These are phyloP conservation scores for Gopherus flavomarginatus DNA, from an alignment of 2,113 vertebrate genomes.

Conservation along the genomic window DNA sequence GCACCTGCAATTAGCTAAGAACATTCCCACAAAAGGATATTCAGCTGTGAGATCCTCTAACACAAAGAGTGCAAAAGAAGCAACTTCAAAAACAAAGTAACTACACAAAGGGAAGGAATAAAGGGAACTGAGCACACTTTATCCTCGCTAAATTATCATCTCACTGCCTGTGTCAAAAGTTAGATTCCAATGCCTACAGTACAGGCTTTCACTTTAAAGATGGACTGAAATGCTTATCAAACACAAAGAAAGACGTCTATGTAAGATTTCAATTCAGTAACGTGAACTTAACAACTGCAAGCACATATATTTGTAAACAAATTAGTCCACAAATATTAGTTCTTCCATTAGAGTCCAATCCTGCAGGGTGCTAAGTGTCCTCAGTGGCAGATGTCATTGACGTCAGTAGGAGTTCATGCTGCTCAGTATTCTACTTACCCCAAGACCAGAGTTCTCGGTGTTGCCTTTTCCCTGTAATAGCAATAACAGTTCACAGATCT, in stretches of 20 bases:
- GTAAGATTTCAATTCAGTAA: not conserved
- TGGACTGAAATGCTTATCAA: not conserved
- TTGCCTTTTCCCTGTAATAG: not conserved
- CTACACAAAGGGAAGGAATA: not conserved
- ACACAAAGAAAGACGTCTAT: not conserved
- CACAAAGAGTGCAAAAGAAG: not conserved
- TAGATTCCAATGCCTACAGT: not conserved
- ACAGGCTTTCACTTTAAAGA: not conserved
- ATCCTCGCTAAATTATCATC: not conserved
- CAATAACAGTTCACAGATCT: not conserved
- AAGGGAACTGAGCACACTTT: not conserved
- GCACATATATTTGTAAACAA: not conserved
- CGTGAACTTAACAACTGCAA: not conserved
- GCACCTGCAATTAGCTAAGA: conserved; percentile 91
- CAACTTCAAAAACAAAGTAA: not conserved
- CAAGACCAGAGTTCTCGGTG: not conserved
- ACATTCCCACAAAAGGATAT: conserved; percentile 21
- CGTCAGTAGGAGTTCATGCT: not conserved
- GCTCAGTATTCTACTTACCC: not conserved
- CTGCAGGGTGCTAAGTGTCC: not conserved
- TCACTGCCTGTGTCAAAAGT: not conserved
- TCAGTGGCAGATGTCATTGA: not conserved
- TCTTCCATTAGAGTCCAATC: not conserved
- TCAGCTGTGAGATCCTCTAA: not conserved
- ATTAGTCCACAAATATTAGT: not conserved